Percentiles rank a stretch among this genome's conserved stretches.
Evolutionary conservation across 2,113 vertebrate species (phyloP).

Genomic region (Sphyrna mokarran): DNA sequence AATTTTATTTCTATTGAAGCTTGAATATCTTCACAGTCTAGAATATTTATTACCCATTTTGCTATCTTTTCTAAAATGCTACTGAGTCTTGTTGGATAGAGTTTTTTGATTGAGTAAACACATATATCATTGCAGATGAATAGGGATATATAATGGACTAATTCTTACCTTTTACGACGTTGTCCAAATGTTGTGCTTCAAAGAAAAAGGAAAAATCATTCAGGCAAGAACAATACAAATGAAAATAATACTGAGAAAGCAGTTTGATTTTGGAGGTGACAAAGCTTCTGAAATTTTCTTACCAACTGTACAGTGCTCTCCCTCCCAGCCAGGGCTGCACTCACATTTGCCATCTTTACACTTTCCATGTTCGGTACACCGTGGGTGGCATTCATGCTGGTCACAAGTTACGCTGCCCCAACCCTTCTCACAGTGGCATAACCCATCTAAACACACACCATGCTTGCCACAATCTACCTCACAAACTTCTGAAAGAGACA

Average conservation of each 20-base stretch:
- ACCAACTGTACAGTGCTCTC: conserved; percentile 96
- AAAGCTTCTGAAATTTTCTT: conserved; percentile 46
- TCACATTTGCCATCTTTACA: conserved; percentile 90
- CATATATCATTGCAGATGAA: neutral
- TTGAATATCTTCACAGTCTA: neutral
- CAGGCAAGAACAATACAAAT: neutral
- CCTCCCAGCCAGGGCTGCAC: conserved; percentile 96
- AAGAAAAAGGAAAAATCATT: conserved; percentile 45
- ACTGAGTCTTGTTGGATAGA: neutral
- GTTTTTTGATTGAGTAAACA: neutral
- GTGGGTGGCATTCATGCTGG: conserved; percentile 79
- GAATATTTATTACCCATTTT: neutral
- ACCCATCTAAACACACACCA: conserved; percentile 77
- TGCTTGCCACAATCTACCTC: conserved; percentile 85
- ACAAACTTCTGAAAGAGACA: conserved; percentile 70
- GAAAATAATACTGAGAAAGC: too few relatives aligned
- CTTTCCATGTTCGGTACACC: conserved; percentile 86
- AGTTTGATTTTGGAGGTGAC: neutral
- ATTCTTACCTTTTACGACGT: conserved; percentile 61
- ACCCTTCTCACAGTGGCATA: conserved; percentile 87
- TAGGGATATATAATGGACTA: neutral
- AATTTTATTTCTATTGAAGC: neutral
- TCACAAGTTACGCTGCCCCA: conserved; percentile 85
- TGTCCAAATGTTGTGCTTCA: conserved; percentile 67
- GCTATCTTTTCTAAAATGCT: neutral